Conservation (phyloP, 2,888 invertebrate genomes). For the Oasisia sp. region DNA sequence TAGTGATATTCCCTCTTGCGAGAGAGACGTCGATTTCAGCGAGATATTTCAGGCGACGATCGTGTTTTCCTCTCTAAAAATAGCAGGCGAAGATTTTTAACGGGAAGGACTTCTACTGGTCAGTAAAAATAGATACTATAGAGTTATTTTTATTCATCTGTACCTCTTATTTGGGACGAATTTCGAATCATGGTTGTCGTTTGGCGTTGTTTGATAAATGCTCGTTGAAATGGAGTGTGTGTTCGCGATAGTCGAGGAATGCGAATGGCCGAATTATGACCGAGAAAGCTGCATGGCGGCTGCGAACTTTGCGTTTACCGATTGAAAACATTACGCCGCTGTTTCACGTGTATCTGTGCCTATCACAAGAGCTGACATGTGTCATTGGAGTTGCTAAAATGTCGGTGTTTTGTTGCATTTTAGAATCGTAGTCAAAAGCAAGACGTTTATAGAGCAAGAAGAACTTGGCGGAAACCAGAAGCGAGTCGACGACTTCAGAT, state of each 20-base stretch:
- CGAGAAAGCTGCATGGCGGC: slow-evolving; percentile 17
- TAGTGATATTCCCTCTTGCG: background rate
- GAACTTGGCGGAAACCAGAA: slow-evolving; percentile 1
- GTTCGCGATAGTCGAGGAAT: slow-evolving; percentile 13
- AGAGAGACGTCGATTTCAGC: background rate
- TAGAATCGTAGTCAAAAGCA: slow-evolving; percentile 12
- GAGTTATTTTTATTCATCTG: slow-evolving; percentile 50
- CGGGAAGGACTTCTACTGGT: slow-evolving; percentile 57
- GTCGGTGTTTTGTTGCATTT: slow-evolving; percentile 17
- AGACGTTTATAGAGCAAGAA: background rate
- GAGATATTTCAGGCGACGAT: slow-evolving; percentile 33
- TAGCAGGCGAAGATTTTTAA: slow-evolving; percentile 52
- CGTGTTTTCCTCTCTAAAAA: slow-evolving; percentile 55
- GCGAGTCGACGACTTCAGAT: slow-evolving; percentile 2
- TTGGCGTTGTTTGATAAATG: background rate
- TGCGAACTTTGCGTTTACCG: slow-evolving; percentile 9
- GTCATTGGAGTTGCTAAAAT: slow-evolving; percentile 4
- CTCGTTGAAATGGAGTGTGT: slow-evolving; percentile 13
- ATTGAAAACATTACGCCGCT: background rate
- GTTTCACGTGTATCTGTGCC: background rate
- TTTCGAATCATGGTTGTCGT: background rate
- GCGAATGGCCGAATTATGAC: slow-evolving; percentile 17
- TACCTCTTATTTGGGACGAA: slow-evolving; percentile 17
- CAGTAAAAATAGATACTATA: slow-evolving; percentile 61
- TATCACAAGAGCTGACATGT: background rate